Base-by-base conservation (phyloP, 2,888 invertebrate species). In the Hofmannophila pseudospretella region DNA sequence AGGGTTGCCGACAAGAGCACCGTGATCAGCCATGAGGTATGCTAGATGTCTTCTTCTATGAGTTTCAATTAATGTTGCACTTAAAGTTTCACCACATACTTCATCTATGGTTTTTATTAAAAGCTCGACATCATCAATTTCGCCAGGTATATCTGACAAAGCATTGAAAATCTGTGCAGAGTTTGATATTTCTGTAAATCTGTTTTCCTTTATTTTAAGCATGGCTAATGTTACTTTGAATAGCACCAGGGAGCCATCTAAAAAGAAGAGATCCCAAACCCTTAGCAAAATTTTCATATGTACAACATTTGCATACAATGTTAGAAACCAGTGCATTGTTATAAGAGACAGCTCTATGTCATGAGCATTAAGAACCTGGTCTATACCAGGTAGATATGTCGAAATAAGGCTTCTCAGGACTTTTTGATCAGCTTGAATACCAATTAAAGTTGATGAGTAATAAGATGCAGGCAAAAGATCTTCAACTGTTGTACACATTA, bases 111-210 rank as follows among this genome's bases (percentile, higher is more conserved):
- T 94, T 72, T 94, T 91, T 51, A 97, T 92, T 19, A 98, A 88
- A 45, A 93, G 90, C 58, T 96, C 95, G 33, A 97, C 95, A 85
- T 97, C 96, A 63, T 96, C 94, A 41, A 98, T 93, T 76, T 94
- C 94, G 9, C 96, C 96, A 26, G 99, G 99, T 64, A 98, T 95
- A 71, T 98, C 97, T 10, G 98, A 98, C 1, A 99, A 88, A 2
- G 96, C 95, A 79, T 98, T 99, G 75, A 99, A 99, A 63, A 99
- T 97, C 85, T 98, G 97, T 7, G 98, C 98, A 0, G 98, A 98
- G 79, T 98, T 98, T 59, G 97, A 96, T 51, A 97, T 88, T 49
- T 92, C 90, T 53, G 93, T 92, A 38, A 99, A 89, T 63, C 95
- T 93, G 41, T 85, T 85, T 53, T 87, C 87, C 63, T 89, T 92